Evolutionary conservation across 1,140 invertebrate species (phyloP).

Genomic region (Zaprionus africanus): DNA sequence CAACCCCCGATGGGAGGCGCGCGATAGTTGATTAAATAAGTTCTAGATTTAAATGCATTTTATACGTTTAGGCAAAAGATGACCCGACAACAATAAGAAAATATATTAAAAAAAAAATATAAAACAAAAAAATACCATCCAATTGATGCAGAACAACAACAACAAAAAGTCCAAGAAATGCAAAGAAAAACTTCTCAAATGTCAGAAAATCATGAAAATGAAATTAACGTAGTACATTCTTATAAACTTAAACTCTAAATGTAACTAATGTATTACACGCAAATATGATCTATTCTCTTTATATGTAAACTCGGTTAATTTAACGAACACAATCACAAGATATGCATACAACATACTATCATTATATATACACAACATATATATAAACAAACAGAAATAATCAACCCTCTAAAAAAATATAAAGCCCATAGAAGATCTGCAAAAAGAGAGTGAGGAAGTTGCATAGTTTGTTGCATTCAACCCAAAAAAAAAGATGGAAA

Average conservation of each 20-base stretch:
- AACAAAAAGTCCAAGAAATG: conserved; percentile 14
- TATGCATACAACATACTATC: neutral
- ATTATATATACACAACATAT: conserved; percentile 21
- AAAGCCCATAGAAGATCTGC: conserved; percentile 9
- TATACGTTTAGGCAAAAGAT: conserved; percentile 63
- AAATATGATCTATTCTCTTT: conserved; percentile 33
- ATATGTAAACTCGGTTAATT: conserved; percentile 33
- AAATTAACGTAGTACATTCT: conserved; percentile 21
- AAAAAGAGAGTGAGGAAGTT: conserved; percentile 6
- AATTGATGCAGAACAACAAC: conserved; percentile 15
- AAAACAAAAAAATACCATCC: conserved; percentile 2
- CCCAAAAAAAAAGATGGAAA: conserved; percentile 6
- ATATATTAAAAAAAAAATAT: neutral
- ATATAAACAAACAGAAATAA: conserved; percentile 25
- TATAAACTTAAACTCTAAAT: conserved; percentile 19
- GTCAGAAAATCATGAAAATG: neutral
- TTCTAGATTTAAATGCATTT: conserved; percentile 77
- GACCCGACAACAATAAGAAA: neutral
- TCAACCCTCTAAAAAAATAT: conserved; percentile 21
- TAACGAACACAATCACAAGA: conserved; percentile 17
- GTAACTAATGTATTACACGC: conserved; percentile 24
- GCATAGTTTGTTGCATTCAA: conserved; percentile 45
- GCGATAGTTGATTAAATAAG: conserved; percentile 67
- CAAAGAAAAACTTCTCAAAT: conserved; percentile 9
- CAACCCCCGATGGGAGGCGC: neutral